Conservation (phyloP, 2,797 vertebrate species). For the Natrix natrix region DNA sequence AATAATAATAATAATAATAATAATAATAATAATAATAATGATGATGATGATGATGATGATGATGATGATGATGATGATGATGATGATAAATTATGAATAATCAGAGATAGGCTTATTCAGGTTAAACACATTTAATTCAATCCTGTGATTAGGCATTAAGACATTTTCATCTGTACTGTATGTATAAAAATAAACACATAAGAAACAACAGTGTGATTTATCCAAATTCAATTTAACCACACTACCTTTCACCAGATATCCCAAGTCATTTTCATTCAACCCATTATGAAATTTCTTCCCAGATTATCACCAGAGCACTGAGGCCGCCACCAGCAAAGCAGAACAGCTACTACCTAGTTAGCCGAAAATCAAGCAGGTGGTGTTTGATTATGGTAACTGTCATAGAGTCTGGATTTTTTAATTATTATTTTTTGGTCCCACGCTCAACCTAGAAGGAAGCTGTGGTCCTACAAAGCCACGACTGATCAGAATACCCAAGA, state of each 20-base stretch:
- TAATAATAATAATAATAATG: neutral
- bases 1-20: neutral
- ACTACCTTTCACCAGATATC: neutral
- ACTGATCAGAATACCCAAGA: conserved; percentile 1
- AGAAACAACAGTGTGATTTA: neutral
- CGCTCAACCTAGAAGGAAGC: neutral
- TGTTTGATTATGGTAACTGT: neutral
- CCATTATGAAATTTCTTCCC: neutral
- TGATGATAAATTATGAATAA: neutral
- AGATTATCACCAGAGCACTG: neutral
- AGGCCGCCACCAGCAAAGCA: conserved; percentile 31
- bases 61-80: too few species aligned
- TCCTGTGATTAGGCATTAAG: neutral
- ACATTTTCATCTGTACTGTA: neutral
- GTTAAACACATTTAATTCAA: neutral
- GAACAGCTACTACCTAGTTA: conserved; percentile 1
- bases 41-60: too few species aligned
- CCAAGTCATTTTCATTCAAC: neutral
- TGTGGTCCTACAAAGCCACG: conserved; percentile 44
- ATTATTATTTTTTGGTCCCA: neutral
- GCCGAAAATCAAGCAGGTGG: neutral
- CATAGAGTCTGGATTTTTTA: neutral
- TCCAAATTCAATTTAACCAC: neutral
- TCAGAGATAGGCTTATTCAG: neutral
- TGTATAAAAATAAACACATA: neutral